phyloP scores from a whole-genome alignment of 2,113 vertebrate species.

The Philantomba maxwellii region DNA sequence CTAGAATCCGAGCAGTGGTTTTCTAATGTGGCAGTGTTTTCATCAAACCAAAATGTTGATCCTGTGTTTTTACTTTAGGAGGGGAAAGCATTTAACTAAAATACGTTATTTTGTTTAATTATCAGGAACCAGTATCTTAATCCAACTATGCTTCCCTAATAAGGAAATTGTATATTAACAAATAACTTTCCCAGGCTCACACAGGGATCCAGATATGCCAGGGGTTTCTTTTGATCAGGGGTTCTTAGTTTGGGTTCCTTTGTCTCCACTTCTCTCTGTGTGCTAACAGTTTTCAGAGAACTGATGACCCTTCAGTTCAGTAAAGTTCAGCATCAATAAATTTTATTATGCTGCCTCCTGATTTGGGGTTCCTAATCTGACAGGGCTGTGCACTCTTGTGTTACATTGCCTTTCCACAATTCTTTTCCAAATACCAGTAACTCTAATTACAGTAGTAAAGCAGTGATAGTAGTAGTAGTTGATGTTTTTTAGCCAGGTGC shows the following conservation, averaged over 20 bases:
- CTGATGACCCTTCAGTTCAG: neutral
- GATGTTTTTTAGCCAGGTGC: neutral
- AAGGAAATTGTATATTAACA: neutral
- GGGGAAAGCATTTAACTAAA: neutral
- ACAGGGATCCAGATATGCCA: neutral
- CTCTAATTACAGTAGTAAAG: neutral
- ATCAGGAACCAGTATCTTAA: neutral
- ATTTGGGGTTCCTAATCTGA: neutral
- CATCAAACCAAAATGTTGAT: neutral
- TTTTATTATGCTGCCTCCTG: neutral
- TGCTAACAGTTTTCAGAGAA: neutral
- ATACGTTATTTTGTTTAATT: neutral
- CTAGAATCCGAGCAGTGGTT: neutral
- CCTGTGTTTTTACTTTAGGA: neutral
- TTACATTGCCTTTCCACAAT: neutral
- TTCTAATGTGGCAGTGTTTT: neutral
- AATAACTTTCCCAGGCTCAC: neutral
- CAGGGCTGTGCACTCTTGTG: neutral
- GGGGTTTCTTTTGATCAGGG: neutral
- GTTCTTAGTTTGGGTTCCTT: neutral
- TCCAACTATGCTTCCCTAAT: neutral
- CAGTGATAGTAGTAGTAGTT: neutral
- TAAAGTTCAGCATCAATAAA: neutral
- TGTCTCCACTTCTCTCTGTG: neutral
- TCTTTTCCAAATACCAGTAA: neutral